Evolutionary conservation across 2,797 vertebrate species (phyloP), one percentile per base, ranked within the genome.

Genomic region (Myotis pilosus): DNA sequence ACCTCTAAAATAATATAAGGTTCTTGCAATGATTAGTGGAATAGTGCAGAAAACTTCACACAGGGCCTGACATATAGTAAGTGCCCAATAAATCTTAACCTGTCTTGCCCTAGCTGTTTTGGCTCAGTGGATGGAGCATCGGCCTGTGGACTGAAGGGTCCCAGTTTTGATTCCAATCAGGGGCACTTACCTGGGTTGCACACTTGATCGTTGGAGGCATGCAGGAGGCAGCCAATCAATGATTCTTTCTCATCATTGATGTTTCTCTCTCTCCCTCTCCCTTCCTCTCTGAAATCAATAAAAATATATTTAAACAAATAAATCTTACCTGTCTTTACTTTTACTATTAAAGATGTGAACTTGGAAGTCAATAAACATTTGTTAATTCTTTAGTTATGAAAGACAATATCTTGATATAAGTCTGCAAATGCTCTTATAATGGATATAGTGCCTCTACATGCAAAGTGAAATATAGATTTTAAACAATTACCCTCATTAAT

Each of bases 381-480:
- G 33, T 17, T 72, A 68, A 68, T 81, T 85, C 19, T 81, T 94
- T 81, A 81, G 19, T 36, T 57, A 57, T 83, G 38, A 84, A 92
- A 66, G 47, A 33, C 15, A 66, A 19, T 38, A 1, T 87, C 51
- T 83, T 53, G 25, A 55, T 64, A 13, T 38, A 71, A 89, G 30
- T 60, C 76, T 78, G 38, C 53, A 76, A 92, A 76, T 89, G 13
- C 13, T 64, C 13, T 94, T 88, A 64, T 79, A 78, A 91, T 62
- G 41, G 80, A 85, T 44, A 11, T 6, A 57, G 41, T 78, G 19
- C 41, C 17, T 85, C 62, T 16, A 25, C 8, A 88, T 28, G 1
- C 64, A 81, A 88, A 80, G 23, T 80, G n/a, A 68, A 69, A 38
- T 75, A 57, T 30, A 87, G 30, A 79, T 81, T 93, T 89, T 94